Evolutionary conservation across 1,140 invertebrate genomes (phyloP), one percentile per base, ranked within the genome.

Genomic region (Cyphomyrmex costatus): DNA sequence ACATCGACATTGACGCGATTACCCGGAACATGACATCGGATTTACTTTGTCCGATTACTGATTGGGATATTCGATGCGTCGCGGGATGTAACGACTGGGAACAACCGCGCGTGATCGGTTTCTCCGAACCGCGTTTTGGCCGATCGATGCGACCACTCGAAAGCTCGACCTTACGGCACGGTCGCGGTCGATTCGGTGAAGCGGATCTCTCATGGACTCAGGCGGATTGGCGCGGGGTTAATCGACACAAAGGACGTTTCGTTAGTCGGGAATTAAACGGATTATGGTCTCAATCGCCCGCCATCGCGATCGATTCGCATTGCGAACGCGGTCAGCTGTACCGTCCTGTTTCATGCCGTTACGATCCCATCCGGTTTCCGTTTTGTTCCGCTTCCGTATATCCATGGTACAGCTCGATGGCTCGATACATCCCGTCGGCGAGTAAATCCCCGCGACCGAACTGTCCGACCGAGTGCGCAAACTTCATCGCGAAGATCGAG

Each of bases 241-340:
- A 93, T 93, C 91, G 90, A 92, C 91, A 92, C 92, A 93, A 93
- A 93, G 92, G 92, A 92, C 86, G 87, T 92, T 92, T 93, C 92
- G 92, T 93, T 93, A 92, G 90, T 74, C 85, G 71, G 85, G 89
- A 92, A 93, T 93, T 93, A 93, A 93, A 92, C 88, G 91, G 90
- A 93, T 93, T 92, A 93, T 73, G 80, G 88, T 88, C 86, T 78
- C 88, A 73, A 77, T 77, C 71, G 76, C 16, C 58, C 68, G 88
- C 58, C 77, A 51, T 78, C 78, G 58, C 63, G 77, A 89, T 89
- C 88, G 87, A 89, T 89, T 56, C 88, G 70, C 86, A 85, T 76
- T 87, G 46, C 86, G 46, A 83, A 83, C 36, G 68, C 68, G 78
- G 30, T 83, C 66, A 78, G 60, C 70, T 36, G 61, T 30, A 24